Conservation (phyloP, 1,140 invertebrate genomes). For the Subanguina moxae region DNA sequence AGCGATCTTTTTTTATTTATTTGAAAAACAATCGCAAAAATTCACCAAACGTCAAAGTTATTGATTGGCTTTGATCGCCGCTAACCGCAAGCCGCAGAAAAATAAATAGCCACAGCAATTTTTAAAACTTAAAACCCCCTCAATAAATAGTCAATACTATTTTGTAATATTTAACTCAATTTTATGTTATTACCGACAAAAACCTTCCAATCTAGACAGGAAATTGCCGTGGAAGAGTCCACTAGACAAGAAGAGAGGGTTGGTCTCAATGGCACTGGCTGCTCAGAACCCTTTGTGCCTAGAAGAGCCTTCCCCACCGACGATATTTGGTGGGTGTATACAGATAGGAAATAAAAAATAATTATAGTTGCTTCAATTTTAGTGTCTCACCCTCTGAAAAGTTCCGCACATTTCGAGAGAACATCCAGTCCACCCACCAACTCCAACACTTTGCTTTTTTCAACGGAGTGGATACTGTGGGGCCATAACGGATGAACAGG, state of each 20-base stretch:
- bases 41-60: too few species aligned
- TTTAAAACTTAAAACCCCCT: too few species aligned
- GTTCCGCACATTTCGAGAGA: slow-evolving; percentile 31
- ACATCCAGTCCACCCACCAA: slow-evolving; percentile 25
- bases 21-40: too few species aligned
- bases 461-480: slow-evolving; percentile 49
- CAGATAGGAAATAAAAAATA: neutral
- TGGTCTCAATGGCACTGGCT: slow-evolving; percentile 7
- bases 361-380: neutral
- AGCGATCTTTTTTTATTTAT: too few species aligned
- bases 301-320: slow-evolving; percentile 39
- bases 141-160: too few species aligned
- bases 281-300: slow-evolving; percentile 29
- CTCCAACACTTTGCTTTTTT: slow-evolving; percentile 49
- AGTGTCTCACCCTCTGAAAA: slow-evolving; percentile 34
- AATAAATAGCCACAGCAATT: too few species aligned
- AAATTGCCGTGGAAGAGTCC: slow-evolving; percentile 9
- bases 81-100: too few species aligned
- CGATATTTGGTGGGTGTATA: slow-evolving; percentile 18
- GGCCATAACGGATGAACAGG: slow-evolving; percentile 21
- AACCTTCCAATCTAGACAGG: neutral
- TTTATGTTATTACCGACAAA: too few species aligned
- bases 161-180: too few species aligned
- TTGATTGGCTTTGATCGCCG: too few species aligned
- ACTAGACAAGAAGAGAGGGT: slow-evolving; percentile 11